phyloP scores from a whole-genome alignment of 2,888 invertebrate species.

The Anaspis maculata region DNA sequence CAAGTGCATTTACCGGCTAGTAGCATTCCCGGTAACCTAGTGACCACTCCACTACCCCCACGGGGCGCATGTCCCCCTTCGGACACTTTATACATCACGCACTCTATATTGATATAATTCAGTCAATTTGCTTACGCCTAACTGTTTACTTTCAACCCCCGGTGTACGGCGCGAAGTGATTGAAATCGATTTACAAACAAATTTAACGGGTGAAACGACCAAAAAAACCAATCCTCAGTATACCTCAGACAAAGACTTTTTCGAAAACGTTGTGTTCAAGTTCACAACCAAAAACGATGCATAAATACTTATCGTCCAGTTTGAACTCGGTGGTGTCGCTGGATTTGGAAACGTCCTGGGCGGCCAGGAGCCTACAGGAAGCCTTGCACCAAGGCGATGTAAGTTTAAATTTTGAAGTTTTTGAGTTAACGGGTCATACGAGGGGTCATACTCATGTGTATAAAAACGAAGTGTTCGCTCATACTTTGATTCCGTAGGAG shows the following conservation, averaged over 20 bases:
- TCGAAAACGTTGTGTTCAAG: no score
- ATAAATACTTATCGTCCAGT: constrained; percentile 32
- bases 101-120: constrained; percentile 13
- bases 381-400: constrained; percentile 33
- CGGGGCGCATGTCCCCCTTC: constrained; percentile 25
- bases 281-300: constrained; percentile 23
- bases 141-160: no score
- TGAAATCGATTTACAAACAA: no score
- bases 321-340: constrained; percentile 43
- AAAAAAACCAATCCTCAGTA: no score
- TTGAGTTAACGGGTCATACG: no score
- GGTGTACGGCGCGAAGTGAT: no score
- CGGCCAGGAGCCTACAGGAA: constrained; percentile 46
- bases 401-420: not conserved
- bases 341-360: constrained; percentile 51
- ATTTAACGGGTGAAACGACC: no score
- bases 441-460: no score
- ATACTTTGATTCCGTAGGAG: no score
- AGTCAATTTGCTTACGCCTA: no score
- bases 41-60: constrained; percentile 16
- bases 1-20: not conserved
- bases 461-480: no score
- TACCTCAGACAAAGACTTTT: no score
- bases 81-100: constrained; percentile 7
- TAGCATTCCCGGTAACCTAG: constrained; percentile 15